phyloP scores from a whole-genome alignment of 2,797 vertebrate genomes.

The Sebastes aleutianus region DNA sequence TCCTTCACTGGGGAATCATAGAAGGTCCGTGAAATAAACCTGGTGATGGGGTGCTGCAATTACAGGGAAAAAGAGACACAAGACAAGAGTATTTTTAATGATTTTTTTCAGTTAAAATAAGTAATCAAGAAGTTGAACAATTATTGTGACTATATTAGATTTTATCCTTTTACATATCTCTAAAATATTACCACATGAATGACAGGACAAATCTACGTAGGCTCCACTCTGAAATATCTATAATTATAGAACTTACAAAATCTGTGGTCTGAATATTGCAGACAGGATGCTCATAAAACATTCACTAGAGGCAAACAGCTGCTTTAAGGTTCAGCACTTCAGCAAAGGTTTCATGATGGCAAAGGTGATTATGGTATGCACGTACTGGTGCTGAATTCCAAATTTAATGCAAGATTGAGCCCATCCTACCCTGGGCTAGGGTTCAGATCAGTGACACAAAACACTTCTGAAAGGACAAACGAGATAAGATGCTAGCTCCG shows the following conservation, averaged over 20 bases:
- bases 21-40: slow-evolving; percentile 86
- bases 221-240: background rate
- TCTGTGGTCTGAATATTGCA: background rate
- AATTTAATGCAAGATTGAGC: background rate
- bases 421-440: background rate
- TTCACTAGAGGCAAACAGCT: background rate
- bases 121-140: background rate
- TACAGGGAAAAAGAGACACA: background rate
- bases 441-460: background rate
- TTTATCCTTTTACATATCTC: background rate
- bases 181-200: background rate
- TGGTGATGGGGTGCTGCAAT: slow-evolving; percentile 92
- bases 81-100: background rate
- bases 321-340: background rate
- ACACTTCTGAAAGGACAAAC: background rate
- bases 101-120: background rate
- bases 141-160: background rate
- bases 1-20: slow-evolving; percentile 88
- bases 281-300: background rate
- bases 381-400: background rate
- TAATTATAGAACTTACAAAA: background rate
- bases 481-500: background rate
- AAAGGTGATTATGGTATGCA: too few relatives aligned
- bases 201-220: background rate
- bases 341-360: background rate